A percentile compares a stretch with the other conserved stretches of the same genome.
phyloP scores from a whole-genome alignment of 2,113 vertebrate species.

The Isichthys henryi region DNA sequence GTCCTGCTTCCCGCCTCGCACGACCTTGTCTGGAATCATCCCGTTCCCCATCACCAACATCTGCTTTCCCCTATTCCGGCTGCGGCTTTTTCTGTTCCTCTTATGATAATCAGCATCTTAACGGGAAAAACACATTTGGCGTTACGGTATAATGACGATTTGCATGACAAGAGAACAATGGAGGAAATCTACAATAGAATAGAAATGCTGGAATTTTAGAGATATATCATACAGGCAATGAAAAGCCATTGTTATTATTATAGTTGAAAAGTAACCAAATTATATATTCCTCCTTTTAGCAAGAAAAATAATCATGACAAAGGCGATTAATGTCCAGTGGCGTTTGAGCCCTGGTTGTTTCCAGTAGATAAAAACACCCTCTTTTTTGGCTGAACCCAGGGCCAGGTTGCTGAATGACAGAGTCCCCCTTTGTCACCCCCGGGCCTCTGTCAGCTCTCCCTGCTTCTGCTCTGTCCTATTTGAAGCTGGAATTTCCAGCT shows the following conservation, averaged over 20 bases:
- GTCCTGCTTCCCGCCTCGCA: not conserved
- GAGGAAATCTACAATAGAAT: not conserved
- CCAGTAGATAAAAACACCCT: not conserved
- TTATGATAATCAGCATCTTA: not conserved
- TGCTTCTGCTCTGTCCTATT: not conserved
- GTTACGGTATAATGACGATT: not conserved
- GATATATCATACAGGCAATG: not conserved
- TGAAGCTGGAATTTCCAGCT: not conserved
- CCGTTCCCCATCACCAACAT: not conserved
- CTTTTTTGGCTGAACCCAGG: not conserved
- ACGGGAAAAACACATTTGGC: not conserved
- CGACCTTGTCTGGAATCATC: not conserved
- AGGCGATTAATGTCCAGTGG: not conserved
- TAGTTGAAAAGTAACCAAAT: not conserved
- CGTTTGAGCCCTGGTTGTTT: not conserved
- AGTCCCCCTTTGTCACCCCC: not conserved
- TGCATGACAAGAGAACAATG: not conserved
- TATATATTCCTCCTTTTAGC: not conserved
- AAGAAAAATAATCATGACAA: not conserved
- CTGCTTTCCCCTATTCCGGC: not conserved
- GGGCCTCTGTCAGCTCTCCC: not conserved
- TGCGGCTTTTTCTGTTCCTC: not conserved
- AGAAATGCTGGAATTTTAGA: not conserved
- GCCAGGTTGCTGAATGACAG: not conserved
- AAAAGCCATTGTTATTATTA: not conserved